phyloP scores from a whole-genome alignment of 1,140 invertebrate species.

The Anagrus nilaparvatae region DNA sequence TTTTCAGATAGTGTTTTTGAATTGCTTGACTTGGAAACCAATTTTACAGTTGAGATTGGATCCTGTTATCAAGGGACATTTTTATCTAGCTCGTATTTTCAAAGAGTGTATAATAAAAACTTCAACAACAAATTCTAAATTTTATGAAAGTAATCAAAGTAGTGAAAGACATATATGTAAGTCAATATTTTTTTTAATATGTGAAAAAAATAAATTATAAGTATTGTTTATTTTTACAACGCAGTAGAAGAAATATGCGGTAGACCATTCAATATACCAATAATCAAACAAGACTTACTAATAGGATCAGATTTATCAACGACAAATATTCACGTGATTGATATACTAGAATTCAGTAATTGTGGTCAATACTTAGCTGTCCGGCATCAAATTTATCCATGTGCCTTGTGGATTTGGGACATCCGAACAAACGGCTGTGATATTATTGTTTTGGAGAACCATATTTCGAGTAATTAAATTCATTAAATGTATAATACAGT shows the following conservation, averaged over 20 bases:
- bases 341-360: slow-evolving; percentile 34
- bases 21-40: slow-evolving; percentile 37
- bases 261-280: slow-evolving; percentile 34
- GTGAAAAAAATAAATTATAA: slow-evolving; percentile 2
- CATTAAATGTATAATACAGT: not conserved
- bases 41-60: slow-evolving; percentile 28
- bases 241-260: slow-evolving; percentile 33
- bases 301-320: slow-evolving; percentile 20
- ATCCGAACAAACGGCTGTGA: slow-evolving; percentile 30
- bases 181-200: slow-evolving; percentile 16
- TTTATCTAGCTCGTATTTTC: slow-evolving; percentile 34
- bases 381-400: slow-evolving; percentile 35
- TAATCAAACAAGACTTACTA: slow-evolving; percentile 23
- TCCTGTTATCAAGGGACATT: slow-evolving; percentile 31
- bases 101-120: slow-evolving; percentile 28
- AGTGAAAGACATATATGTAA: slow-evolving; percentile 27
- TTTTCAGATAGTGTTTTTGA: slow-evolving; percentile 31
- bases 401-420: slow-evolving; percentile 38
- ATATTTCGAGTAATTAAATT: slow-evolving; percentile 25
- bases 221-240: slow-evolving; percentile 14
- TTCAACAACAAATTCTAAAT: too few species aligned
- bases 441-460: slow-evolving; percentile 34
- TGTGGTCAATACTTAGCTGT: slow-evolving; percentile 36
- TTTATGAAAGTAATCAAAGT: too few species aligned
- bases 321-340: slow-evolving; percentile 16